Base-by-base conservation (phyloP, 2,797 vertebrate genomes). In the Gadopsis marmoratus region DNA sequence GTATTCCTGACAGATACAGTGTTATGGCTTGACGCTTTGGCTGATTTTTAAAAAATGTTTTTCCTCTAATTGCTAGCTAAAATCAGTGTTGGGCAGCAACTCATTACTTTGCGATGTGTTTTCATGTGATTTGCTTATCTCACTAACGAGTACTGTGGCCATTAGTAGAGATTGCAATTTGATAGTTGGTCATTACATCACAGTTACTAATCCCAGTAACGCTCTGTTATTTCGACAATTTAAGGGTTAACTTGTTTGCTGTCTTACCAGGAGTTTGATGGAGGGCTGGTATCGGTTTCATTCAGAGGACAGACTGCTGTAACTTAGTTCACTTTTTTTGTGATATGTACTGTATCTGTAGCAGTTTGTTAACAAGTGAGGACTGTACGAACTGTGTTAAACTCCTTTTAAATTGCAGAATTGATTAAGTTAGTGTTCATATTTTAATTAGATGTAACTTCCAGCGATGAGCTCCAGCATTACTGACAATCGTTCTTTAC, bases 1-100 rank as follows among this genome's bases (percentile, higher is more conserved):
- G 53, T 75, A 47, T 68, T 55, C 13, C 64, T 72, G 43, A 61
- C 51, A 64, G 54, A 81, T 62, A 39, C 17, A 69, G 45, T 55
- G 53, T 66, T 31, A 4, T 26, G 35, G n/a, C 48, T 19, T 12
- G 16, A 66, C 64, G 51, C 19, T 58, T 75, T 72, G 62, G 19
- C 50, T 26, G 37, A 45, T 16, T 37, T 14, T 3, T 65, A 26
- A 7, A 5, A 39, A 11, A 0, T 19, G 21, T 56, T 13, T 67
- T 62, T 43, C 43, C 37, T 72, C 21, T 26, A 33, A 58, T n/a
- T 73, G 3, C 16, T 23, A 8, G n/a, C 8, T 10, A 62, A 73
- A 43, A 51, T 51, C 12, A 66, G 21, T 33, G 33, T 31, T 26
- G 2, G 26, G 17, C 47, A 60, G 35, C 47, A 13, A 26, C 12